These are phyloP conservation scores for Vespertilio murinus DNA, from an alignment of 2,797 vertebrate species.

Conservation along the genomic window DNA sequence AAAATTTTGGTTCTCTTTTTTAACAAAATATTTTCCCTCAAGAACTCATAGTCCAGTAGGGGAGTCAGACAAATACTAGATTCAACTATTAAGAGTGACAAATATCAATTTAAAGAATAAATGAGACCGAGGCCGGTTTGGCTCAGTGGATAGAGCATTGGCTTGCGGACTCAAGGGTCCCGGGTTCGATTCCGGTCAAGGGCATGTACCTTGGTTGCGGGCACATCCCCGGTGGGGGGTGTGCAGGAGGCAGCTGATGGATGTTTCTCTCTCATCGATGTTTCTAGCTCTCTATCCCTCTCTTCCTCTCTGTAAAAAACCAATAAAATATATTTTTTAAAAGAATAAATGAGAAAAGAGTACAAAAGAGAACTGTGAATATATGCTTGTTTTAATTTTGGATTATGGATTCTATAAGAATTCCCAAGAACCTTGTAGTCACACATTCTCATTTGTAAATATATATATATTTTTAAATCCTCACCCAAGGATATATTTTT, in stretches of 20 bases:
- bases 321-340: no score
- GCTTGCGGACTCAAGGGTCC: no score
- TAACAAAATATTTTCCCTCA: constrained; percentile 9
- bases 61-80: neutral
- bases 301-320: no score
- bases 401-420: neutral
- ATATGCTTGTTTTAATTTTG: constrained; percentile 22
- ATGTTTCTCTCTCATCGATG: no score
- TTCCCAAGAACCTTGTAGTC: neutral
- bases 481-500: neutral
- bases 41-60: neutral
- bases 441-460: neutral
- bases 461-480: neutral
- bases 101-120: constrained; percentile 44
- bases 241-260: no score
- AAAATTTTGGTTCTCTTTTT: constrained; percentile 4
- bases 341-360: constrained; percentile 16
- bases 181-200: no score
- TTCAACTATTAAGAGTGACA: neutral
- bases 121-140: no score
- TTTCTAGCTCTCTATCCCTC: no score
- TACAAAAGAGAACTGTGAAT: neutral
- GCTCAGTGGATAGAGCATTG: no score
- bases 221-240: no score
- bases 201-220: no score